Conservation (phyloP, 2,113 vertebrate genomes). For the Myotis yumanensis region DNA sequence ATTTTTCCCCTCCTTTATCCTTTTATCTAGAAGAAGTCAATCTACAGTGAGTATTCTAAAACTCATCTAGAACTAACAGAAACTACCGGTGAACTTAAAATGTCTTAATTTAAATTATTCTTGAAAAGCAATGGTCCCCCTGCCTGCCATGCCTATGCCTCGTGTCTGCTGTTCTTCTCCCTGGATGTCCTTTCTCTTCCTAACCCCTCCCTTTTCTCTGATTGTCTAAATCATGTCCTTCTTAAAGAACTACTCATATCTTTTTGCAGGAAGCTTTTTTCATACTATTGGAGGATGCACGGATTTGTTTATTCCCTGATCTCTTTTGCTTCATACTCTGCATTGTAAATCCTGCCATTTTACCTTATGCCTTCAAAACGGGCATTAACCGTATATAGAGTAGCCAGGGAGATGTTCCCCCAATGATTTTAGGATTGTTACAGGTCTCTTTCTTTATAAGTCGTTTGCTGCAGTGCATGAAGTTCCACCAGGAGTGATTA, state of each 20-base stretch:
- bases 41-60: not conserved
- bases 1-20: not conserved
- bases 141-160: not conserved
- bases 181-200: not conserved
- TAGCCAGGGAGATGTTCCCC: too few species aligned
- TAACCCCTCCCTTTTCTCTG: not conserved
- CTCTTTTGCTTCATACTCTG: not conserved
- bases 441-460: not conserved
- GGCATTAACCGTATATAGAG: rapidly evolving
- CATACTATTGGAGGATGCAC: not conserved
- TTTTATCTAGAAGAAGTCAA: not conserved
- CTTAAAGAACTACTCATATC: not conserved
- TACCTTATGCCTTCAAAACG: not conserved
- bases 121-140: not conserved
- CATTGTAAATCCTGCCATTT: not conserved
- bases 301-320: not conserved
- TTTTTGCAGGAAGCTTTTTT: not conserved
- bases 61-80: not conserved
- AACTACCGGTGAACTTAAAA: not conserved
- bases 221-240: not conserved
- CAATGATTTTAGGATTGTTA: not conserved
- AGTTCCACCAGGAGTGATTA: not conserved
- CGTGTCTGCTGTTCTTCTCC: not conserved
- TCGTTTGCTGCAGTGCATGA: not conserved
- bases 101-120: not conserved